Conservation (phyloP, 2,113 vertebrate genomes). For the Campylomormyrus numenius region DNA sequence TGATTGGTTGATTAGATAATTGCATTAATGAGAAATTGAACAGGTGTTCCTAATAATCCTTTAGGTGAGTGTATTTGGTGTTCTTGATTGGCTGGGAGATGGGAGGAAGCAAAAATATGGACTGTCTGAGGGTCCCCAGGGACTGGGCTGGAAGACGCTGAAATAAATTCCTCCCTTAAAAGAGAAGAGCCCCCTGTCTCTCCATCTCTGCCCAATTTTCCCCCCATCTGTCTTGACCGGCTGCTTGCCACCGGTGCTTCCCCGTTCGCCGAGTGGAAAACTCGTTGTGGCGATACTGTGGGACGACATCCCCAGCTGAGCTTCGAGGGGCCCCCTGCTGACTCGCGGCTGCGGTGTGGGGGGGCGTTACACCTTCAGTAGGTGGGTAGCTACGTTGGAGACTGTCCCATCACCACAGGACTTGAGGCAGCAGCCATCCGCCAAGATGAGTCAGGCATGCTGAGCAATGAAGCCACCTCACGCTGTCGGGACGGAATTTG, state of each 20-base stretch:
- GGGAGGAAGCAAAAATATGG: not conserved
- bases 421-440: not conserved
- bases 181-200: slow-evolving; percentile 25
- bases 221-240: not conserved
- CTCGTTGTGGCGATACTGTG: not conserved
- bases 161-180: slow-evolving; percentile 23
- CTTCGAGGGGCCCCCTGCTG: not conserved
- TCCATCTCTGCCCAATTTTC: slow-evolving; percentile 12
- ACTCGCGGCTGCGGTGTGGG: no score
- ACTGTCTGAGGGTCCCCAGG: not conserved
- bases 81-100: not conserved
- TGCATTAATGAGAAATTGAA: no score
- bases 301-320: not conserved
- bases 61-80: not conserved
- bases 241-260: not conserved
- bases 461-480: not conserved
- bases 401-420: not conserved
- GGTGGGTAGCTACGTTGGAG: not conserved
- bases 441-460: not conserved
- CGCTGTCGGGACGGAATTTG: no score
- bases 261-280: not conserved
- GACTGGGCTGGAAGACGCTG: not conserved
- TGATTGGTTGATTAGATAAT: no score
- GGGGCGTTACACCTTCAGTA: not conserved
- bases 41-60: no score